A percentile compares a stretch with the other conserved stretches of the same genome.
These are phyloP conservation scores for Dicerorhinus sumatrensis DNA, from an alignment of 2,113 vertebrate genomes.

Conservation along the genomic window DNA sequence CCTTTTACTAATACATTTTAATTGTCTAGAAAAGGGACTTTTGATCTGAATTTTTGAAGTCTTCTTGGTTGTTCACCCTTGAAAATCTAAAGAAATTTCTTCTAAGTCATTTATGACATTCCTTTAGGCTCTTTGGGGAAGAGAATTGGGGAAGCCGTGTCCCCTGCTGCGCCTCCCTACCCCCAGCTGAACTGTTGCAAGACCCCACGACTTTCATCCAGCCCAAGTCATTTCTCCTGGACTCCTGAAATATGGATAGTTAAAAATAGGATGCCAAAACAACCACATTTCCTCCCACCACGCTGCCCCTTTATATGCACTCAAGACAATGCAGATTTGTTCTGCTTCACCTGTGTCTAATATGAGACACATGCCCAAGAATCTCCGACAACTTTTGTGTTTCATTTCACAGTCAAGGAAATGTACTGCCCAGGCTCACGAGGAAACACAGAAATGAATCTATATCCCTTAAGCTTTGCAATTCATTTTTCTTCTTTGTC, in stretches of 20 bases:
- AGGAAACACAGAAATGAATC: slow-evolving; percentile 47
- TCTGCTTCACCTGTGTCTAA: slow-evolving; percentile 63
- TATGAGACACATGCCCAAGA: slow-evolving; percentile 40
- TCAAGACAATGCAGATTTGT: slow-evolving; percentile 50
- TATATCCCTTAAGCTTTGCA: slow-evolving; percentile 33
- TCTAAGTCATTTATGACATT: not conserved
- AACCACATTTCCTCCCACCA: not conserved
- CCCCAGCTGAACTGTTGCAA: not conserved
- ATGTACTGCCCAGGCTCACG: not conserved
- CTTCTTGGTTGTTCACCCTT: not conserved
- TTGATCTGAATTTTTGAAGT: not conserved
- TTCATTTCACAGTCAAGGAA: slow-evolving; percentile 65
- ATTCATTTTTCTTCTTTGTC: slow-evolving; percentile 64
- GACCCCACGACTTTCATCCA: not conserved
- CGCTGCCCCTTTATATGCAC: not conserved
- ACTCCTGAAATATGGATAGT: slow-evolving; percentile 25
- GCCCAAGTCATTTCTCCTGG: not conserved
- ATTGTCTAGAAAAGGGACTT: slow-evolving; percentile 28
- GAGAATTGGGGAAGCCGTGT: not conserved
- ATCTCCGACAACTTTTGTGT: slow-evolving; percentile 46
- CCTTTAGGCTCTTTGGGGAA: not conserved
- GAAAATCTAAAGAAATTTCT: slow-evolving; percentile 18
- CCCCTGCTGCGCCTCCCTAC: no score
- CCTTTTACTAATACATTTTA: not conserved
- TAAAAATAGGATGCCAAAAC: slow-evolving; percentile 27